Evolutionary conservation across 2,797 vertebrate genomes (phyloP), one percentile per base, ranked within the genome.

Genomic region (Chromis chromis): DNA sequence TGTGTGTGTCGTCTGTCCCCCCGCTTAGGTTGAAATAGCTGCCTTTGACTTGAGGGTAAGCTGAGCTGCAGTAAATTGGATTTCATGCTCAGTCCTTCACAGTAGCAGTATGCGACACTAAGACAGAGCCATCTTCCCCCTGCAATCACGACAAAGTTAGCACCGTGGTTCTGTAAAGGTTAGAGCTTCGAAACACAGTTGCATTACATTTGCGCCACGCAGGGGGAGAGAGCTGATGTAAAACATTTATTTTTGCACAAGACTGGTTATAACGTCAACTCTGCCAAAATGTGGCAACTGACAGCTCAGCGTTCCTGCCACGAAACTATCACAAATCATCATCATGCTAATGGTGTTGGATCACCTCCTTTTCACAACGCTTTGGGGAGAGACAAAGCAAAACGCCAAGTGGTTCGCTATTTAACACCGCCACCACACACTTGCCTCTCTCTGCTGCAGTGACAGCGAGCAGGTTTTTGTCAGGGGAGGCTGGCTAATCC

Each of bases 61-160:
- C 86, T 76, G 84, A 85, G 88, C 88, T 86, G 87, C 88, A 89
- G 90, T 89, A 93, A 93, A 94, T 88, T 91, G 86, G 88, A 92
- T 92, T 91, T 92, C 88, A 90, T 79, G 91, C 86, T 86, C 85
- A 79, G 89, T 85, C 89, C 87, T 90, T 91, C 86, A 78, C 86
- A 89, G 83, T 53, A 65, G 85, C 85, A 81, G 87, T 76, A 70
- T 89, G 91, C 83, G 73, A 85, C 89, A 89, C 76, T 80, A 74
- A 87, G 77, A 85, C 80, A 78, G 79, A 75, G 74, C 76, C 80
- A 75, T 88, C 88, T 64, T 77, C 70, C 76, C 77, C 8, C 77
- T 75, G 65, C 84, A 83, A 80, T 76, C 70, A 79, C 7, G 19
- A 70, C 81, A 78, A 87, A 90, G 75, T 90, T 86, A 64, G 56